Evolutionary conservation across 2,888 invertebrate species (phyloP), one percentile per base, ranked within the genome.

Genomic region (Acrobasis repandana): DNA sequence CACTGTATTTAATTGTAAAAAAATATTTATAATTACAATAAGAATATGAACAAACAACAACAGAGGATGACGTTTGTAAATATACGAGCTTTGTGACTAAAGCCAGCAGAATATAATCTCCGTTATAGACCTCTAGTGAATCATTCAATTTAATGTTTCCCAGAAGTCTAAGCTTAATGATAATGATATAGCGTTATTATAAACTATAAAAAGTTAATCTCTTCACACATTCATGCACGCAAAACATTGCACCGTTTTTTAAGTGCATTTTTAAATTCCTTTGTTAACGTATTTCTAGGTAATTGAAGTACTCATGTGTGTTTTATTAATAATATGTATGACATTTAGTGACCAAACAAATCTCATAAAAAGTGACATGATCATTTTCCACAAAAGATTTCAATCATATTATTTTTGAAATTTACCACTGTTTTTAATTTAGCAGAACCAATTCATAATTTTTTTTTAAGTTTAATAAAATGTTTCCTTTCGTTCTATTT

Each of bases 71-170:
- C 20, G 33, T 33, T 50, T 14, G 50, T 14, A 28, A 43, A 43
- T n/a, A 43, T 43, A 28, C n/a, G 28, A 28, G 28, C 28, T 28
- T 50, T 28, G 20, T 50, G 14, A 20, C 28, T 50, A 14, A 50
- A 50, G 28, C 50, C 50, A 28, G 10, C 49, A 20, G 33, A 36
- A 38, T n/a, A 11, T 38, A 16, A 36, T 15, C 33, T 16, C 36
- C 20, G 48, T 54, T 56, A 48, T 43, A 20, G 56, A 38, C 11
- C 11, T 51, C 15, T 28, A 43, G 58, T 52, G 58, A 61, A 61
- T 58, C 57, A 57, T 58, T 52, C 56, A 51, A 51, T 60, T 38
- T 38, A 38, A 54, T 20, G 14, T 54, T 54, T 54, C 54, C 20
- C 54, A 54, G 54, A 54, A 54, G 11, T 36, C 16, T 36, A 18